These are phyloP conservation scores for Dusona sp. DNA, from an alignment of 2,888 invertebrate species.

Conservation along the genomic window DNA sequence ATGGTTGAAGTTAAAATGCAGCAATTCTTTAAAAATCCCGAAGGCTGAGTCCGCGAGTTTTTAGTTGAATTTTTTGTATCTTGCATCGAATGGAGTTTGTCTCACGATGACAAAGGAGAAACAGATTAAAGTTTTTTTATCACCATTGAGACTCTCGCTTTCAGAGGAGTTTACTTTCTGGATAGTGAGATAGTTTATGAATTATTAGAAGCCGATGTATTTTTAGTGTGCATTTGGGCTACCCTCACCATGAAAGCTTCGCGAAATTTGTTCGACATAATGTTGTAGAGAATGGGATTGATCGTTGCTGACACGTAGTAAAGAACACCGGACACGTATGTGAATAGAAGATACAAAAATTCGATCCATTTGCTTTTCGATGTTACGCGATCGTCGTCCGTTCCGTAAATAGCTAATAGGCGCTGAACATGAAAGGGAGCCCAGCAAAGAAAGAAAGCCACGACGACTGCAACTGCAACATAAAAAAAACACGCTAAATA, in stretches of 20 bases:
- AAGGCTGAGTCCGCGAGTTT: not conserved
- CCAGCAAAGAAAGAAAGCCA: constrained; percentile 96
- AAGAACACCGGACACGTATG: constrained; percentile 94
- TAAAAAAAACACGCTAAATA: constrained; percentile 27
- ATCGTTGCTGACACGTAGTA: constrained; percentile 97
- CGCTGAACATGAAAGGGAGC: constrained; percentile 97
- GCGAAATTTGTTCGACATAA: constrained; percentile 97
- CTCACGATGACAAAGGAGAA: not conserved
- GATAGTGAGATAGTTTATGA: not conserved
- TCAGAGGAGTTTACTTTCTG: too few relatives aligned
- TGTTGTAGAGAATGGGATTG: constrained; percentile 96
- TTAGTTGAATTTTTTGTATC: not conserved
- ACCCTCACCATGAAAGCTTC: constrained; percentile 94
- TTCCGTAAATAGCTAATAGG: constrained; percentile 91
- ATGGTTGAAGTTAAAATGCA: not conserved
- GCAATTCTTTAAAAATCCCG: not conserved
- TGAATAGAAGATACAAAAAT: constrained; percentile 89
- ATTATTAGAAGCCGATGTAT: not conserved
- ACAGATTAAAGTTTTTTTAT: not conserved
- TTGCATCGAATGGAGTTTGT: not conserved
- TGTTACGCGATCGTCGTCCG: constrained; percentile 81
- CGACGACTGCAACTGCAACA: constrained; percentile 94
- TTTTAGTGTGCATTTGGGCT: constrained; percentile 5
- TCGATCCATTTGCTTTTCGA: constrained; percentile 84
- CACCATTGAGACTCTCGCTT: not conserved